A percentile compares a stretch with the other conserved stretches of the same genome.
Evolutionary conservation across 64 coral and sea anemone genomes (phyloP).

Genomic region (Dendronephthya gigantea): DNA sequence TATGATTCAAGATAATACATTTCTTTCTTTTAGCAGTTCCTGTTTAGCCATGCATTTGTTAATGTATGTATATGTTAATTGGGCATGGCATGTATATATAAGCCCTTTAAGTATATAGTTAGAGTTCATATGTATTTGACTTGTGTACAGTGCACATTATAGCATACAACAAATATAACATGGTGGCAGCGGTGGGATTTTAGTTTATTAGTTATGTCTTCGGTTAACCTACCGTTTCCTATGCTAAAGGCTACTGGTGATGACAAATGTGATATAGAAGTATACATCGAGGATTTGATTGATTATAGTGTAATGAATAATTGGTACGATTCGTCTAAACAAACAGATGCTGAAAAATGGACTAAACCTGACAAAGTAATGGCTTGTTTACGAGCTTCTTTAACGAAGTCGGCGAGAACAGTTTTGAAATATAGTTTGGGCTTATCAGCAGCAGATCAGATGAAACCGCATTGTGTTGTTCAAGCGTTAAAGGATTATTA

Average conservation of each 20-base stretch:
- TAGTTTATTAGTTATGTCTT: slow-evolving; percentile 2
- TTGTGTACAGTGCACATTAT: no score
- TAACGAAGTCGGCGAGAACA: slow-evolving; percentile 14
- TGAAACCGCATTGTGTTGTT: not conserved
- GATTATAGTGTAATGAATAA: slow-evolving; percentile 23
- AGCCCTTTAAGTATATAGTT: no score
- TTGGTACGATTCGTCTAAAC: slow-evolving; percentile 27
- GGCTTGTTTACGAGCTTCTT: not conserved
- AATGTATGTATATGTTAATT: no score
- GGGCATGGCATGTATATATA: no score
- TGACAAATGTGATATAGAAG: slow-evolving; percentile 22
- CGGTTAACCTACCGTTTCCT: slow-evolving; percentile 13
- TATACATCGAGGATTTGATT: slow-evolving; percentile 20
- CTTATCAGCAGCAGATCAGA: not conserved
- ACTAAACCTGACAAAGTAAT: slow-evolving; percentile 36
- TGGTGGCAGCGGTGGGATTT: no score
- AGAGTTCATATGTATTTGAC: no score
- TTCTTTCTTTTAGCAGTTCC: no score
- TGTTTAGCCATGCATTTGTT: no score
- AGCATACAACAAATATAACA: no score
- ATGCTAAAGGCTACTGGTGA: slow-evolving; percentile 16
- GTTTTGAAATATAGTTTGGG: slow-evolving; percentile 10
- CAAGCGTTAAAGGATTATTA: not conserved
- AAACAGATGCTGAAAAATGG: slow-evolving; percentile 24
- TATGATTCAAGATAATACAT: no score